Evolutionary conservation across 2,113 vertebrate species (phyloP).

Genomic region (Cairina moschata): DNA sequence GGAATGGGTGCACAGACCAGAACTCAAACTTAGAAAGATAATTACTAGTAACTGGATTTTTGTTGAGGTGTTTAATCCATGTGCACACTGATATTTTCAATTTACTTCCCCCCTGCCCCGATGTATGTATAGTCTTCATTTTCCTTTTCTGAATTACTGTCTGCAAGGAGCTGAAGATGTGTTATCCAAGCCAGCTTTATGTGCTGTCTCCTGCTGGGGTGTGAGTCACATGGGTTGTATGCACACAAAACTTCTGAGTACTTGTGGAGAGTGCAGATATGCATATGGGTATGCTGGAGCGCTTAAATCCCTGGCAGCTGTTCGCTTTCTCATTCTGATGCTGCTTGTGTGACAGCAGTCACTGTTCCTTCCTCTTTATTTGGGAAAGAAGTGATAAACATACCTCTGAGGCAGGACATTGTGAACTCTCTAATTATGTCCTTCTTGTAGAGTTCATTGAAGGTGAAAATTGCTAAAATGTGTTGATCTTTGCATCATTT

Average conservation of each 20-base stretch:
- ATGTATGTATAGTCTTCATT: background rate
- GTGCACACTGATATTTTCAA: background rate
- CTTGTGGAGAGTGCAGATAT: background rate
- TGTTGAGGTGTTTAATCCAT: background rate
- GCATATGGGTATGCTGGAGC: background rate
- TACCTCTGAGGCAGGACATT: background rate
- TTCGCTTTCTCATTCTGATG: background rate
- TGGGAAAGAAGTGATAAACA: background rate
- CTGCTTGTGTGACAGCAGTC: background rate
- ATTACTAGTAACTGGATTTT: background rate
- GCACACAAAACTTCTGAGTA: fast-evolving
- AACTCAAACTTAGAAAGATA: background rate
- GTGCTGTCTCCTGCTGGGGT: background rate
- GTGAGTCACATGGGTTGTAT: background rate
- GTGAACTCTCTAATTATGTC: background rate
- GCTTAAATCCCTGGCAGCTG: background rate
- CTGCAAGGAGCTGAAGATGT: background rate
- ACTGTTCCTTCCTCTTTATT: background rate
- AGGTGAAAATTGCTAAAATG: background rate
- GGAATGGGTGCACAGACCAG: fast-evolving
- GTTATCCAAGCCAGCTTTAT: background rate
- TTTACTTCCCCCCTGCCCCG: too few relatives aligned
- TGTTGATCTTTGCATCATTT: background rate
- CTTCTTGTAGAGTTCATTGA: background rate
- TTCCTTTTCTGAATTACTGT: background rate